phyloP scores from a whole-genome alignment of 2,113 vertebrate species.

The Oriolus oriolus region DNA sequence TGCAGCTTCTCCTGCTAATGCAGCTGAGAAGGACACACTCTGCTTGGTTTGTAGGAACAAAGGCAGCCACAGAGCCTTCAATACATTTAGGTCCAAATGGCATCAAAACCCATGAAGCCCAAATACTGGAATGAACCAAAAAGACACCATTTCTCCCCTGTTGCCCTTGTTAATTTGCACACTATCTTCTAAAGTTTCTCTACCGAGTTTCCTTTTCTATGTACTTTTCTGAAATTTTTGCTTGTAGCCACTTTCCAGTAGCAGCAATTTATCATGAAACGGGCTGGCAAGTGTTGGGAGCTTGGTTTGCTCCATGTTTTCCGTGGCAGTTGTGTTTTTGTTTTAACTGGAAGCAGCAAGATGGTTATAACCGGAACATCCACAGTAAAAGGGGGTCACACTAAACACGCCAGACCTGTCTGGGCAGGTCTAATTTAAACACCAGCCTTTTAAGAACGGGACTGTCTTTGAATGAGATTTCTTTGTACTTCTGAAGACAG shows the following conservation, averaged over 20 bases:
- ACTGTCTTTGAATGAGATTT: constrained; percentile 55
- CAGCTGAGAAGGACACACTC: not conserved
- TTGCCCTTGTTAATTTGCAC: not conserved
- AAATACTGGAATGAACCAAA: not conserved
- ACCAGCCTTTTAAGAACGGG: constrained; percentile 57
- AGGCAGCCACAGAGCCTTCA: not conserved
- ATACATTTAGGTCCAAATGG: not conserved
- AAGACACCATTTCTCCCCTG: not conserved
- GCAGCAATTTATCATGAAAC: not conserved
- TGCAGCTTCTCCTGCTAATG: not conserved
- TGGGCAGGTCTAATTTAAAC: constrained; percentile 62
- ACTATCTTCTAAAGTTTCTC: not conserved
- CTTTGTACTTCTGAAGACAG: constrained; percentile 63
- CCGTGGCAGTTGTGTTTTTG: constrained; percentile 33
- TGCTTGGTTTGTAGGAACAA: not conserved
- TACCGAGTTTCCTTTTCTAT: not conserved
- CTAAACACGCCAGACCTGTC: constrained; percentile 58
- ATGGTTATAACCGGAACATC: constrained; percentile 58
- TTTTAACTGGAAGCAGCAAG: constrained; percentile 56
- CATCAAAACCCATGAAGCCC: not conserved
- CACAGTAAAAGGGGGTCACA: constrained; percentile 64
- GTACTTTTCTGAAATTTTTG: not conserved
- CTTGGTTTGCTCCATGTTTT: not conserved
- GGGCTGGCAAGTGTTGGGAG: not conserved
- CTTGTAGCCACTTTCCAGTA: not conserved